Percentiles rank a stretch among this genome's conserved stretches.
Evolutionary conservation across 2,888 invertebrate genomes (phyloP).

Genomic region (Dolichopus griseipennis): DNA sequence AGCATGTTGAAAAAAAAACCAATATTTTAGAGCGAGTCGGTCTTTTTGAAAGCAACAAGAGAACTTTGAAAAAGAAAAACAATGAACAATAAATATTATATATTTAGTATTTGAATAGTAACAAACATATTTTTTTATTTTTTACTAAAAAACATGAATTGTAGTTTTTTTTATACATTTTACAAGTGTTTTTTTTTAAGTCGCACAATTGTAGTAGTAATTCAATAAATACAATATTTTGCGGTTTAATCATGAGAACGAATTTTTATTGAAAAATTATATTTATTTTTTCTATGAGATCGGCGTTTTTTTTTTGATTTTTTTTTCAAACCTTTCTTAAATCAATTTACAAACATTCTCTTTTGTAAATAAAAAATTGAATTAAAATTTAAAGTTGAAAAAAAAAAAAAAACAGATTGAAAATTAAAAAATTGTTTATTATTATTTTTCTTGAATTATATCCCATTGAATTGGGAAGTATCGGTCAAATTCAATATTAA

Average conservation of each 20-base stretch:
- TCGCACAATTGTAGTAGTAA: not conserved
- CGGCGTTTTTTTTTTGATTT: constrained; percentile 1
- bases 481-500: no score
- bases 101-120: not conserved
- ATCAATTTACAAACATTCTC: not conserved
- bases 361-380: not conserved
- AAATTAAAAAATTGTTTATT: no score
- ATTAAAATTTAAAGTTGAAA: no score
- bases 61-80: not conserved
- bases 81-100: not conserved
- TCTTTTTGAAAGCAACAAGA: not conserved
- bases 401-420: no score
- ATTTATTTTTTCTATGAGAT: not conserved
- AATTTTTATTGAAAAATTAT: not conserved
- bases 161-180: not conserved
- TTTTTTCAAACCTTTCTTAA: not conserved
- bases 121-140: not conserved
- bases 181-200: no score
- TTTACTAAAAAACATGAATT: not conserved
- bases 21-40: not conserved
- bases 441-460: no score
- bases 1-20: not conserved
- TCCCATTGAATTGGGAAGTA: no score
- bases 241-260: constrained; percentile 6
- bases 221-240: not conserved